Evolutionary conservation across 2,888 invertebrate species (phyloP).

Genomic region (Eudasyphora cyanicolor): DNA sequence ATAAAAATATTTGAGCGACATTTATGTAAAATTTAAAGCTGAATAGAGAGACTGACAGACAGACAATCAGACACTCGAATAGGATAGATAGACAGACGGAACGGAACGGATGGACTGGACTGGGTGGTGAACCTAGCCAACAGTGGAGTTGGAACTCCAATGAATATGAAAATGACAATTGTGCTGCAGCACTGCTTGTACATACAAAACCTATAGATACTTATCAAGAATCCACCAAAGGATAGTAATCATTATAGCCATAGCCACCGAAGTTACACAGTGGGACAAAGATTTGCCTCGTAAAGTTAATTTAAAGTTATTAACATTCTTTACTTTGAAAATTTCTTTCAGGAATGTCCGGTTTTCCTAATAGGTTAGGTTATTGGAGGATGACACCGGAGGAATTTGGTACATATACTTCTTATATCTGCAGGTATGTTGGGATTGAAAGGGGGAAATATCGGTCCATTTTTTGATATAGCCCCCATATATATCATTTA

Average conservation of each 20-base stretch:
- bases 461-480: no score
- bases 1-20: slow-evolving; percentile 75
- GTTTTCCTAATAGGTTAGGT: no score
- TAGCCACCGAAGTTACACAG: not conserved
- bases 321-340: no score
- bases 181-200: slow-evolving; percentile 18
- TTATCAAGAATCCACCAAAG: not conserved
- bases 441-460: no score
- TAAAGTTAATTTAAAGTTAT: no score
- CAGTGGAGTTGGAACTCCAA: slow-evolving; percentile 23
- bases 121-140: not conserved
- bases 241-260: slow-evolving; percentile 5
- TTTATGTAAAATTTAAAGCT: slow-evolving; percentile 68
- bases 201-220: not conserved
- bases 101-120: not conserved
- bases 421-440: no score
- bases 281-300: not conserved
- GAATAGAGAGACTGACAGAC: slow-evolving; percentile 33
- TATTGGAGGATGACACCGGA: no score
- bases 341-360: no score
- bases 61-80: slow-evolving; percentile 1
- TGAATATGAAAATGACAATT: slow-evolving; percentile 45
- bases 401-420: no score
- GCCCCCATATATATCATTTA: no score
- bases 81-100: slow-evolving; percentile 11